A percentile compares a stretch with the other conserved stretches of the same genome.
Conservation (phyloP, 2,888 invertebrate species). For the Sepiola atlantica region DNA sequence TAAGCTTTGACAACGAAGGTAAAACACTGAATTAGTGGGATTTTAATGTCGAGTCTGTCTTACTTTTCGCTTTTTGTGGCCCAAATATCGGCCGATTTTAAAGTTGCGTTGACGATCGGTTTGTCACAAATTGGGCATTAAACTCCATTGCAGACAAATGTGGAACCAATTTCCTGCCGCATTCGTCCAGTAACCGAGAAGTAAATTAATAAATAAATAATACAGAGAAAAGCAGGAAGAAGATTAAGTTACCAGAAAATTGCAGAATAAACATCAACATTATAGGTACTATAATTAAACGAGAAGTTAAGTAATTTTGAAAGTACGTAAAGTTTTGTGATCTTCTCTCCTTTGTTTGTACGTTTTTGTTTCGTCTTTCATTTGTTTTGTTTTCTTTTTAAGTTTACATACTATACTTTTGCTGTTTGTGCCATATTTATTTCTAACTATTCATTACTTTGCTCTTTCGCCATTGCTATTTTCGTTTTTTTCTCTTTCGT, state of each 20-base stretch:
- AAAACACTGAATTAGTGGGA: not conserved
- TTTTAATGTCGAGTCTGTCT: constrained; percentile 10
- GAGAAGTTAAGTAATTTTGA: not conserved
- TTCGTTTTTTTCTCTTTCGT: too few species aligned
- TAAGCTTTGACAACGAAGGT: not conserved
- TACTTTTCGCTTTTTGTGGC: constrained; percentile 18
- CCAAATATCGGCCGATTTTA: not conserved
- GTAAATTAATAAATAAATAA: not conserved
- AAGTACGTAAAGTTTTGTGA: not conserved
- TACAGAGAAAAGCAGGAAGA: not conserved
- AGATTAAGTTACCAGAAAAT: not conserved
- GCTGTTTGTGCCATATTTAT: too few species aligned
- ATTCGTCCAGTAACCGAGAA: not conserved
- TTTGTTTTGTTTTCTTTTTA: too few species aligned
- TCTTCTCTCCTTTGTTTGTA: too few species aligned
- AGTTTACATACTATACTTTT: too few species aligned
- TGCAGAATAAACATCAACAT: not conserved
- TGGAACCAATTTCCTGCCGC: not conserved
- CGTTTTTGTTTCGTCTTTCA: too few species aligned
- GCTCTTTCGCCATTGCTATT: too few species aligned
- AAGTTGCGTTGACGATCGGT: not conserved
- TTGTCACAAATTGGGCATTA: not conserved
- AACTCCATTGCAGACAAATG: not conserved
- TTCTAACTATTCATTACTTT: too few species aligned
- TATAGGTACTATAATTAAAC: not conserved